Base-by-base conservation (phyloP, 2,797 vertebrate species). In the Pachyuromys duprasi region DNA sequence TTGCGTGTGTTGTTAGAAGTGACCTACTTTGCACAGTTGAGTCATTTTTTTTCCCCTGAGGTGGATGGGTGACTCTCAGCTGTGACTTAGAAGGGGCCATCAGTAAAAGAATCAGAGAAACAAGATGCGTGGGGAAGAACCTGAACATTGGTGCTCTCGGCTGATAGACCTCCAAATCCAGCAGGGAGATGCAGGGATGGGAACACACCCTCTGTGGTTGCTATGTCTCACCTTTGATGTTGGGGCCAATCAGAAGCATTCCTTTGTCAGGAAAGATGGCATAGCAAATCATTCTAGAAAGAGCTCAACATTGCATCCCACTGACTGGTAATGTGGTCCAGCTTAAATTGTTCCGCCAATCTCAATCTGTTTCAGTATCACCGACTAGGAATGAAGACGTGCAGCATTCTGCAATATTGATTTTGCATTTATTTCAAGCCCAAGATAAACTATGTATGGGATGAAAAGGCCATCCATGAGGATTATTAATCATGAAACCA, bases 401-500 rank as follows among this genome's bases (percentile, higher is more conserved):
- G 0, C 31, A 62, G 33, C 67, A 57, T 89, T 81, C 70, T 86
- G n/a, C 14, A 49, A 82, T 82, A 76, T 36, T 86, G 87, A 91
- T 95, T 83, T 95, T 94, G 26, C 49, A 63, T 96, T 88, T 95
- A 93, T 90, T 92, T 96, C 63, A 95, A 83, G 26, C 53, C 1
- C 6, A 45, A 91, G 57, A 94, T 79, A 89, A 75, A 84, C 72
- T 82, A n/a, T 75, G 65, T 62, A 49, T 65, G 74, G 90, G 92
- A 70, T 65, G 33, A 26, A 80, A 96, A 86, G 39, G 15, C 83
- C 95, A 91, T 92, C 93, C 83, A 78, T 93, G 78, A 93, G 96
- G 97, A 97, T 86, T 94, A 93, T 89, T 96, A 89, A 87, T 95
- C 90, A 88, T 81, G 84, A 98, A 98, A 89, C 81, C 88, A 89